Percentiles rank a stretch among this genome's conserved stretches.
phyloP scores from a whole-genome alignment of 1,140 invertebrate genomes.

The Ctenoplectra terminalis region DNA sequence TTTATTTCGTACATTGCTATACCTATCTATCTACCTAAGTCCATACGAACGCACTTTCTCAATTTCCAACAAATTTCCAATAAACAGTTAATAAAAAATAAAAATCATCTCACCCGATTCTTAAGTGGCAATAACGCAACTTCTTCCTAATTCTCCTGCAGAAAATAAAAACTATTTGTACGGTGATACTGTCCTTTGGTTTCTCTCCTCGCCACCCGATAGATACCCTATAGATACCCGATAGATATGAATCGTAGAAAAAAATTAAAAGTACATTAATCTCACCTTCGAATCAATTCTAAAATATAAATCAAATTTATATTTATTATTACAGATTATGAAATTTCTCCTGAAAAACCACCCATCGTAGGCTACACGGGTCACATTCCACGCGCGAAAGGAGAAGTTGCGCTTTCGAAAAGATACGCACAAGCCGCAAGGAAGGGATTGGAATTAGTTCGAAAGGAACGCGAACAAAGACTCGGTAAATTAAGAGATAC shows the following conservation, averaged over 20 bases:
- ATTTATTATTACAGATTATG: slow-evolving; percentile 83
- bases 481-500: slow-evolving; percentile 59
- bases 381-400: slow-evolving; percentile 87
- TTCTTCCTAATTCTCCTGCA: slow-evolving; percentile 84
- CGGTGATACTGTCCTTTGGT: slow-evolving; percentile 84
- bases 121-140: slow-evolving; percentile 86
- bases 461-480: slow-evolving; percentile 84
- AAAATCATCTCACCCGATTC: slow-evolving; percentile 83
- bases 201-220: too few relatives aligned
- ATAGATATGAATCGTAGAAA: slow-evolving; percentile 81
- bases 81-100: not conserved
- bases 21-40: not conserved
- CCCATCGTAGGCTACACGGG: slow-evolving; percentile 89
- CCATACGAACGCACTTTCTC: not conserved
- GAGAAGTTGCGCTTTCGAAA: slow-evolving; percentile 87
- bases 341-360: slow-evolving; percentile 87
- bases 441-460: slow-evolving; percentile 85
- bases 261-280: not conserved
- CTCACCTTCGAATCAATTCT: not conserved
- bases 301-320: not conserved
- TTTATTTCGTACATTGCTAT: too few relatives aligned
- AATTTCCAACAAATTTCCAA: not conserved
- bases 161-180: slow-evolving; percentile 81
- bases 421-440: slow-evolving; percentile 87
- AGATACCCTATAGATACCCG: slow-evolving; percentile 88